phyloP scores from a whole-genome alignment of 2,797 vertebrate species.

The Toxotes lorentzi region DNA sequence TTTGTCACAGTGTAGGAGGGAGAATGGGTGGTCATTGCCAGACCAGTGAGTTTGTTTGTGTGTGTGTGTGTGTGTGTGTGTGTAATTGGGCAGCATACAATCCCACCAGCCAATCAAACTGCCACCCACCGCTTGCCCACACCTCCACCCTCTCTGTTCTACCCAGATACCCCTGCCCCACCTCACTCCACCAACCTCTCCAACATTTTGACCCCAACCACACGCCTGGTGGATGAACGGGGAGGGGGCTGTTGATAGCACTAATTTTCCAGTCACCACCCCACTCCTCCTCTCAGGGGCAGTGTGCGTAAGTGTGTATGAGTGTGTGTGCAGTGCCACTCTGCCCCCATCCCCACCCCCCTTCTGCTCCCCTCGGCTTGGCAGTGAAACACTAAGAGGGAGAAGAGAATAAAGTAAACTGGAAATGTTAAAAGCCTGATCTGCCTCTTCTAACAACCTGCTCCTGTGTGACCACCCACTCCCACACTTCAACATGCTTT shows the following conservation, averaged over 20 bases:
- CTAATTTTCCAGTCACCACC: conserved; percentile 46
- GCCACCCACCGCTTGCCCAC: conserved; percentile 27
- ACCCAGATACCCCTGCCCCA: conserved; percentile 69
- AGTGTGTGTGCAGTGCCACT: conserved; percentile 17
- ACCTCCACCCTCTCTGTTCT: conserved; percentile 54
- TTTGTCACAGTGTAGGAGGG: background rate
- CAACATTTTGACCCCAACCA: conserved; percentile 37
- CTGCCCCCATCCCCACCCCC: background rate
- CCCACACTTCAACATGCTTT: conserved; percentile 27
- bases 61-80: conserved; percentile 1
- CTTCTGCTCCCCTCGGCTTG: background rate
- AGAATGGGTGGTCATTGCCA: background rate
- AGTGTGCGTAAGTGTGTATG: background rate
- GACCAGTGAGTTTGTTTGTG: conserved; percentile 2
- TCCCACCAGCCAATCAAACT: conserved; percentile 67
- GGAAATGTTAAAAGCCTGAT: conserved; percentile 20
- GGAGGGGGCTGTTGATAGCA: conserved; percentile 30
- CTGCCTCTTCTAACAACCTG: conserved; percentile 9
- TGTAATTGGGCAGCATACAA: conserved; percentile 42
- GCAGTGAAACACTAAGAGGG: background rate
- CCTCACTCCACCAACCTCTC: conserved; percentile 23
- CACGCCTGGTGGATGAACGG: conserved; percentile 21
- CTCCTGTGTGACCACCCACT: background rate
- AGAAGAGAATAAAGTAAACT: conserved; percentile 16
- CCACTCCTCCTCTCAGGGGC: conserved; percentile 21